Base-by-base conservation (phyloP, 64 coral and sea anemone species). In the Pocillopora verrucosa region DNA sequence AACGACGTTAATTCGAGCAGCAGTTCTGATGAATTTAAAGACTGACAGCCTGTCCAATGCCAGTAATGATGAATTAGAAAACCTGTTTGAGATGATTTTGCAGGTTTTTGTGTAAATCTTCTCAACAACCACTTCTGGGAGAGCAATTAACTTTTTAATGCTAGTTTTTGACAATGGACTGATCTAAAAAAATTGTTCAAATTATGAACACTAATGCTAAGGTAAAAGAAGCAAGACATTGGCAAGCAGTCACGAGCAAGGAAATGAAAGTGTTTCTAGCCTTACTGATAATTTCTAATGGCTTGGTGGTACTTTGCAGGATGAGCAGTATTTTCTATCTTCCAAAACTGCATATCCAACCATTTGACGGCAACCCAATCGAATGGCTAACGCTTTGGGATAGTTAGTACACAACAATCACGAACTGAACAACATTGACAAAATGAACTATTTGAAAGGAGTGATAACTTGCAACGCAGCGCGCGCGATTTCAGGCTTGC, bases 181-280 rank as follows among this genome's bases (percentile, higher is more conserved):
- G 2, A 60, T 75, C 5, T 13, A 35, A 16, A 12, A 30, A 87
- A 35, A 87, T 87, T 16, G 56, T 87, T 26, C 9, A 34, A 60
- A 75, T 87, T 75, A 75, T 22, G 7, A 87, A 87, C 7, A 19
- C 41, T 1, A 87, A 87, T 87, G 84, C 84, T 0, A 0, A 14
- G 15, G 22, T 17, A 1, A 87, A 87, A 36, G 58, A n/a, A 73
- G 84, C 20, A 3, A 5, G 1, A 75, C 36, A 60, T 59, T 87
- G 84, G 84, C 45, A 58, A 16, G 36, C 68, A 14, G 58, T 75
- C 51, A 60, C 79, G 20, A 9, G 17, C 51, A 16, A 69, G 12
- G 69, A 91, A 72, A 75, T 91, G 13, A 91, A 91, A 77, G 89
- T 80, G 75, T 85, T 91, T 83, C 35, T 91, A 51, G 89, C 80